phyloP scores from a whole-genome alignment of 1,140 invertebrate genomes.

The Prorops nasuta region DNA sequence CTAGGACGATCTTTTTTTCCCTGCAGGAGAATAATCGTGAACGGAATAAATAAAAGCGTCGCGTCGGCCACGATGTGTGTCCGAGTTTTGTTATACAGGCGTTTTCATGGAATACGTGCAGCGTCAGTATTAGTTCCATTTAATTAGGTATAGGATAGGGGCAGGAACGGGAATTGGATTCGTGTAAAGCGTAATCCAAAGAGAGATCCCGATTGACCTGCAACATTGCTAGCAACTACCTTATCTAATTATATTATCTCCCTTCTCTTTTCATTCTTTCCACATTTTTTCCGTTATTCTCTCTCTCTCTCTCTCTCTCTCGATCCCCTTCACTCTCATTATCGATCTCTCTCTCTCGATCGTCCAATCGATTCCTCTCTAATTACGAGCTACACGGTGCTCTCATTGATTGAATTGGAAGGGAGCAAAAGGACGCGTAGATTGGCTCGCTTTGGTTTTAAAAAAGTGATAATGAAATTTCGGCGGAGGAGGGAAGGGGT shows the following conservation, averaged over 20 bases:
- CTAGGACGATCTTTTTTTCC: no score
- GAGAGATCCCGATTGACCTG: conserved; percentile 36
- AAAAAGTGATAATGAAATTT: no score
- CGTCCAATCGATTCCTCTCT: no score
- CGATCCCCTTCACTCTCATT: conserved; percentile 2
- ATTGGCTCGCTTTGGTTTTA: no score
- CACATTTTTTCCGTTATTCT: neutral
- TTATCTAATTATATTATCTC: conserved; percentile 7
- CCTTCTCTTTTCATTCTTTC: neutral
- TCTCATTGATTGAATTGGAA: no score
- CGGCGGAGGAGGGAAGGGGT: no score
- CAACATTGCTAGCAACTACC: conserved; percentile 18
- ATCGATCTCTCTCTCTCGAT: no score
- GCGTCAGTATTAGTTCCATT: conserved; percentile 37
- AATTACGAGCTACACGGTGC: no score
- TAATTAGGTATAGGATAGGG: conserved; percentile 36
- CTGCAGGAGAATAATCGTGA: no score
- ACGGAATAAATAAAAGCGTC: no score
- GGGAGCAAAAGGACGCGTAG: no score
- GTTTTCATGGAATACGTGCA: conserved; percentile 28
- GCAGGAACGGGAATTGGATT: conserved; percentile 27
- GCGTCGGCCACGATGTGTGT: no score
- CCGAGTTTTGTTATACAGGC: conserved; percentile 12
- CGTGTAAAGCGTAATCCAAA: conserved; percentile 40
- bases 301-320: neutral